Conservation (phyloP, 2,888 invertebrate genomes). For the Sinotaia quadrata region DNA sequence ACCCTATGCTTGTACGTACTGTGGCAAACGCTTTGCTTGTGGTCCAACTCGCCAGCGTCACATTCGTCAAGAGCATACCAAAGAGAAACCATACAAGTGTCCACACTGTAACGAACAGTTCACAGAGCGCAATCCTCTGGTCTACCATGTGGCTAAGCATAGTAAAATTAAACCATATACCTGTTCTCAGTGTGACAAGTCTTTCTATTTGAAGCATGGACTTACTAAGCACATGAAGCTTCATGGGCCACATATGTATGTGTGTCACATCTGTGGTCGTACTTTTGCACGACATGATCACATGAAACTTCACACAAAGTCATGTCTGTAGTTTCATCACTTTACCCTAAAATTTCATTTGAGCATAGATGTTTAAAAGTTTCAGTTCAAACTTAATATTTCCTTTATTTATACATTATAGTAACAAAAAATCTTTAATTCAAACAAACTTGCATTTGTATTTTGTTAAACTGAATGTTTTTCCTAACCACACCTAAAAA, state of each 20-base stretch:
- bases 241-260: neutral
- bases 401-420: no score
- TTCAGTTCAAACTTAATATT: no score
- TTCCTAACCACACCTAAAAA: no score
- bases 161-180: neutral
- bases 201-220: neutral
- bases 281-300: neutral
- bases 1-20: neutral
- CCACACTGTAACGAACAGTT: neutral
- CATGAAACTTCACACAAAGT: neutral
- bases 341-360: no score
- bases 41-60: neutral
- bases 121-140: neutral
- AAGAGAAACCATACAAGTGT: neutral
- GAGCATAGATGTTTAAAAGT: no score
- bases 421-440: no score
- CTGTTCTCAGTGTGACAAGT: neutral
- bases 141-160: neutral
- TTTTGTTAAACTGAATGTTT: no score
- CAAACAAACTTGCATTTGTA: no score
- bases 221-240: neutral
- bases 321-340: no score
- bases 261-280: neutral
- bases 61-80: neutral
- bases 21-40: neutral